phyloP scores from a whole-genome alignment of 53 echinoderm and acorn worm species.

The Paracentrotus lividus region DNA sequence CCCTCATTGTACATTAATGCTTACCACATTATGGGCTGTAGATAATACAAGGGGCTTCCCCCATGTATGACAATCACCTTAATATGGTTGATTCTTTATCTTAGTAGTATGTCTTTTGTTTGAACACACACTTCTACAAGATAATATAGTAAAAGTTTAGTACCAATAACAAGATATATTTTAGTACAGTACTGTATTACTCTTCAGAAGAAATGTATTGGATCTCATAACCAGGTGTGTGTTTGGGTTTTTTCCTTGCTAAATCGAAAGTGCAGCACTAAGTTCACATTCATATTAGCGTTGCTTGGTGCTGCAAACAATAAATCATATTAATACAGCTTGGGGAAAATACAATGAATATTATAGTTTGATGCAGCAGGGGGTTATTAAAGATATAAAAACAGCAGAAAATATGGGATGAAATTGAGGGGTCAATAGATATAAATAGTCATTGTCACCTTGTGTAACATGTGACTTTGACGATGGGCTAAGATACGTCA shows the following conservation, averaged over 20 bases:
- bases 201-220: background rate
- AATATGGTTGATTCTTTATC: background rate
- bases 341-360: background rate
- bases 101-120: too few species aligned
- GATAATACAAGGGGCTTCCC: background rate
- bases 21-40: background rate
- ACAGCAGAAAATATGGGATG: background rate
- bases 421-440: background rate
- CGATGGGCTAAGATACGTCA: background rate
- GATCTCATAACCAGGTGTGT: too few species aligned
- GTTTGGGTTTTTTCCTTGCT: background rate
- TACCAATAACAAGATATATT: background rate
- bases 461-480: background rate
- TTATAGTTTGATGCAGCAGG: background rate
- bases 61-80: background rate
- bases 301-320: background rate
- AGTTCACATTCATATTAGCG: background rate
- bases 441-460: background rate
- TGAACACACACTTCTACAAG: too few species aligned
- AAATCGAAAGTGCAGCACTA: background rate
- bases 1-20: too few species aligned
- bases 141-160: too few species aligned
- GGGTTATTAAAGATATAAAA: background rate
- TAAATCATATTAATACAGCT: constrained; percentile 4
- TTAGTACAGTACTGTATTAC: background rate